Conservation (phyloP, 1,140 invertebrate species). For the Drosophila persimilis region DNA sequence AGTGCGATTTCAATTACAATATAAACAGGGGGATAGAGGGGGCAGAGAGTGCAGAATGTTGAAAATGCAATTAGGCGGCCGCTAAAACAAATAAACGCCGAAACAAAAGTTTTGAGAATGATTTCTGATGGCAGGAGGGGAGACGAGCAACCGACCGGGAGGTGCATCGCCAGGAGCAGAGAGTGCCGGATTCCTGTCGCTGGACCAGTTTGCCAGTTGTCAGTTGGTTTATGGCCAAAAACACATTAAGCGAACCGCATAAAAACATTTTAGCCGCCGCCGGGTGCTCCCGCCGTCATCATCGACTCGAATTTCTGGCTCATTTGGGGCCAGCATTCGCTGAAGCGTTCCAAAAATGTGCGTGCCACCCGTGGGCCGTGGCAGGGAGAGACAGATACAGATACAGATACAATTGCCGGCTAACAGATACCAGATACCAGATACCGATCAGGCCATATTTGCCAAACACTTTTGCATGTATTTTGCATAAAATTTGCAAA, state of each 20-base stretch:
- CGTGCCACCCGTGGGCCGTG: not conserved
- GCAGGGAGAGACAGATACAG: constrained; percentile 6
- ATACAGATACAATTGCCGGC: constrained; percentile 3
- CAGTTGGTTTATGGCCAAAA: constrained; percentile 76
- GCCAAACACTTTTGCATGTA: constrained; percentile 75
- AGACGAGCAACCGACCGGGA: not conserved
- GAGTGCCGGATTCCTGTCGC: constrained; percentile 19
- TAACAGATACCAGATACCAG: constrained; percentile 23
- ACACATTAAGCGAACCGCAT: constrained; percentile 81
- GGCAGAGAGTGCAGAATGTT: constrained; percentile 25
- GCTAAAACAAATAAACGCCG: constrained; percentile 60
- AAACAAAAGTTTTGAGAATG: constrained; percentile 40
- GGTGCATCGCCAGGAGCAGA: not conserved
- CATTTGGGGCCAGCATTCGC: constrained; percentile 19
- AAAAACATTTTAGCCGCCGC: constrained; percentile 73
- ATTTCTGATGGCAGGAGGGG: constrained; percentile 18
- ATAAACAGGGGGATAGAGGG: constrained; percentile 10
- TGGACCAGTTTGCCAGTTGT: constrained; percentile 53
- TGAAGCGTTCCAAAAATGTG: constrained; percentile 61
- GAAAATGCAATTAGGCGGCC: constrained; percentile 71
- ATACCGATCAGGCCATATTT: constrained; percentile 60
- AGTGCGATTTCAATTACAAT: constrained; percentile 43
- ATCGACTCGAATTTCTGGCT: constrained; percentile 36
- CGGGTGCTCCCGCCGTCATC: constrained; percentile 3
- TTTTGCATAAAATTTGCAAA: constrained; percentile 78